Base-by-base conservation (phyloP, 2,113 vertebrate genomes). In the Melanocharis versteri region DNA sequence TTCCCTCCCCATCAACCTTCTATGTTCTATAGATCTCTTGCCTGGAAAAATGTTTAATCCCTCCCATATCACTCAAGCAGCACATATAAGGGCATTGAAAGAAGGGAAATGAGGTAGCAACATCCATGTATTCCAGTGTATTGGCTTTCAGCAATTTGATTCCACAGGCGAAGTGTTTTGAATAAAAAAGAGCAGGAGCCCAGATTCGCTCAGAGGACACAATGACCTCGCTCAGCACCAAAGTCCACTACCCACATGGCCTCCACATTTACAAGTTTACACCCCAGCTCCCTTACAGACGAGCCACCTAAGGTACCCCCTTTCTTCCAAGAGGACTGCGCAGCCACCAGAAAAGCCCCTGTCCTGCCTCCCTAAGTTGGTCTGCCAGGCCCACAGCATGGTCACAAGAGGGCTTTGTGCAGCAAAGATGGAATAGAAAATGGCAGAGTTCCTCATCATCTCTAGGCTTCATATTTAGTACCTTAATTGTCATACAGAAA, bases 31-130 rank as follows among this genome's bases (percentile, higher is more conserved):
- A 86, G 75, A 89, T 85, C 51, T 93, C 69, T 95, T 89, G 79
- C 66, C 82, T 93, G 87, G 58, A 94, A 95, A 94, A 95, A 93
- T 84, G 69, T 65, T 96, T 85, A 94, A 93, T 91, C 81, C 91
- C 47, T 89, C 62, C 81, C 37, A 4, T 83, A 61, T 83, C 90
- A 95, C 71, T 96, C 91, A 93, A 80, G 89, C 75, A 92, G 62
- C 57, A 94, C 88, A 45, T 76, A 76, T 64, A 89, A 85, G 53
- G 71, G 56, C 44, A 90, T 4, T 65, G 83, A 88, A 91, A 82
- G 87, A 75, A 93, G 83, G 62, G 78, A 85, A 94, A 95, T 81
- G 92, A 94, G 77, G 89, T 77, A 90, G 86, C 92, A 82, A 50
- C 77, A 68, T 81, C 83, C 13, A 0, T 50, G 82, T 76, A 66